These are phyloP conservation scores for Macropus fuliginosus DNA, from an alignment of 2,797 vertebrate species.

Conservation along the genomic window DNA sequence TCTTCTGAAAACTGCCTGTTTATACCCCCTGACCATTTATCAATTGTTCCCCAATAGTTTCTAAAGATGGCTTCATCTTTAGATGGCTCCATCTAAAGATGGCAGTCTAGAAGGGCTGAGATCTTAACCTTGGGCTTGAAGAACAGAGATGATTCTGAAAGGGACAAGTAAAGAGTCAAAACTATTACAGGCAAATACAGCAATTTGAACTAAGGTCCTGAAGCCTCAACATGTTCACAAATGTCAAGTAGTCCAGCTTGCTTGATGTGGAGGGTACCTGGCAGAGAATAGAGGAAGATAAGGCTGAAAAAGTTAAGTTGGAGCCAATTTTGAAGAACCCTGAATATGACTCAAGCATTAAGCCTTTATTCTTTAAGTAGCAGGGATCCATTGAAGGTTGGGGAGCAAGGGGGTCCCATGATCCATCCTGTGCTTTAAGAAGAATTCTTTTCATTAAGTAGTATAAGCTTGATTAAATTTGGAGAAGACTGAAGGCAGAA, in stretches of 20 bases:
- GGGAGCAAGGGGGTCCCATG: background rate
- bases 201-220: no score
- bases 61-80: background rate
- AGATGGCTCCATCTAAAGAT: background rate
- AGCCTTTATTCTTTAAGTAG: background rate
- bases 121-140: background rate
- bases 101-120: background rate
- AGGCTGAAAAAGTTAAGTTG: background rate
- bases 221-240: background rate
- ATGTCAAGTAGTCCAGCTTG: background rate
- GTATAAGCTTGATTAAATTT: background rate
- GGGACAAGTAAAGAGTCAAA: background rate
- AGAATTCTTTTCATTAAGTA: background rate
- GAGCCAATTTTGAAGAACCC: background rate
- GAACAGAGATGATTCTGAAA: background rate
- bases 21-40: background rate
- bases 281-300: background rate
- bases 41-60: background rate
- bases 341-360: background rate
- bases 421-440: background rate
- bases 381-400: background rate
- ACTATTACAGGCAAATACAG: background rate
- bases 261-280: background rate
- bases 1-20: background rate
- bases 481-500: background rate